Percentiles rank a stretch among this genome's conserved stretches.
Conservation (phyloP, 2,797 vertebrate genomes). For the Cryptoprocta ferox region DNA sequence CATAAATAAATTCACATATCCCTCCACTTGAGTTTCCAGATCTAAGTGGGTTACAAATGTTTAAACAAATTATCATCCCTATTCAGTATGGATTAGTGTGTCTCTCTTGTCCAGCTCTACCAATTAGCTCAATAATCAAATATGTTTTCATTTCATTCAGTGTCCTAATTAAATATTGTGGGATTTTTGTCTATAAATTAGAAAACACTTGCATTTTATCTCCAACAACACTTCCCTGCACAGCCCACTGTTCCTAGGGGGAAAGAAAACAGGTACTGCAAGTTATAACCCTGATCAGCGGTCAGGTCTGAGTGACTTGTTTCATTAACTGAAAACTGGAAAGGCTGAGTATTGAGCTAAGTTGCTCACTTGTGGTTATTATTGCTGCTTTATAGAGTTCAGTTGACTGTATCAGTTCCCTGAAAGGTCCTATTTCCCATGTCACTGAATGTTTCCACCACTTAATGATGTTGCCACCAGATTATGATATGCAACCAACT, state of each 20-base stretch:
- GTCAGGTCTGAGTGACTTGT: neutral
- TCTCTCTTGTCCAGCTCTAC: neutral
- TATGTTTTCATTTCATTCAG: slow-evolving; percentile 14
- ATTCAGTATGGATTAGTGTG: neutral
- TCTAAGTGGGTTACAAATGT: neutral
- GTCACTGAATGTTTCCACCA: neutral
- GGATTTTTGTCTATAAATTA: neutral
- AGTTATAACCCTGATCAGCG: neutral
- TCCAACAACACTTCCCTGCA: neutral
- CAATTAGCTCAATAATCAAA: slow-evolving; percentile 41
- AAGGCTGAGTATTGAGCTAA: neutral
- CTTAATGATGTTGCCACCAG: neutral
- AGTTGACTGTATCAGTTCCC: neutral
- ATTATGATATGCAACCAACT: neutral
- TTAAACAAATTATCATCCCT: neutral
- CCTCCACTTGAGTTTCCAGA: slow-evolving; percentile 26
- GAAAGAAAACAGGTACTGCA: neutral
- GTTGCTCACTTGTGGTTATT: neutral
- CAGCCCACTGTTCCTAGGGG: neutral
- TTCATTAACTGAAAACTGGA: neutral
- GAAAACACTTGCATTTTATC: neutral
- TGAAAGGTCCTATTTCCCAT: neutral
- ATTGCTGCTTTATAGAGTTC: neutral
- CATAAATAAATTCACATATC: slow-evolving; percentile 35
- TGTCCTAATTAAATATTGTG: neutral